Evolutionary conservation across 2,113 vertebrate genomes (phyloP).

Genomic region (Eonycteris spelaea): DNA sequence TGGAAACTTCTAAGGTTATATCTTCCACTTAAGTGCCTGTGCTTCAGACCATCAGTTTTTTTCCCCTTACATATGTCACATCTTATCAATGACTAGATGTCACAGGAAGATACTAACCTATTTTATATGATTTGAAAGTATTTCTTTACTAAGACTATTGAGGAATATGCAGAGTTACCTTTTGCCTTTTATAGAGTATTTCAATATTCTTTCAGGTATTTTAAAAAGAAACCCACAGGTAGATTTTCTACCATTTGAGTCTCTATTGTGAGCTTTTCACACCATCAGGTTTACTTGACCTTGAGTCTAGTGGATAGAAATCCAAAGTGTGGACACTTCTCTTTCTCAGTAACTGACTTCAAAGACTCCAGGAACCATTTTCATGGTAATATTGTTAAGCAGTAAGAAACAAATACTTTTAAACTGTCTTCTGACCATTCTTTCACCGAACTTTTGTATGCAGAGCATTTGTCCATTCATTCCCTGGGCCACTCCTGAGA

Average conservation of each 20-base stretch:
- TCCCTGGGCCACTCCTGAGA: background rate
- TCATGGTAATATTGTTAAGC: constrained; percentile 49
- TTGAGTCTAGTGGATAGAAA: constrained; percentile 59
- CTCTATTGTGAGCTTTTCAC: constrained; percentile 32
- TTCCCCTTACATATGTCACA: background rate
- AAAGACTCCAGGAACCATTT: constrained; percentile 56
- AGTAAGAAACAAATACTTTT: constrained; percentile 60
- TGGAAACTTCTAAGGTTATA: background rate
- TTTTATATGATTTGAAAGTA: constrained; percentile 38
- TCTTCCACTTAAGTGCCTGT: background rate
- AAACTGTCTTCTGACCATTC: constrained; percentile 41
- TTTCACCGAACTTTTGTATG: background rate
- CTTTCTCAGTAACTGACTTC: constrained; percentile 61
- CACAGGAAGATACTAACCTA: constrained; percentile 33
- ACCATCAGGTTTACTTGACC: constrained; percentile 69
- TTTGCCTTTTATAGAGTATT: constrained; percentile 44
- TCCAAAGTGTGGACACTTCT: constrained; percentile 60
- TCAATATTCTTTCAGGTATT: constrained; percentile 43
- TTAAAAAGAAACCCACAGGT: constrained; percentile 41
- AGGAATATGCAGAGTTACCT: background rate
- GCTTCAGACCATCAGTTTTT: background rate
- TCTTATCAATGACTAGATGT: constrained; percentile 15
- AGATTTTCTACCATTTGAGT: constrained; percentile 52
- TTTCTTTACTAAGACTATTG: constrained; percentile 17
- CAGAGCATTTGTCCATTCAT: constrained; percentile 36